phyloP scores from a whole-genome alignment of 2,888 invertebrate species.

The Acleris laterana region DNA sequence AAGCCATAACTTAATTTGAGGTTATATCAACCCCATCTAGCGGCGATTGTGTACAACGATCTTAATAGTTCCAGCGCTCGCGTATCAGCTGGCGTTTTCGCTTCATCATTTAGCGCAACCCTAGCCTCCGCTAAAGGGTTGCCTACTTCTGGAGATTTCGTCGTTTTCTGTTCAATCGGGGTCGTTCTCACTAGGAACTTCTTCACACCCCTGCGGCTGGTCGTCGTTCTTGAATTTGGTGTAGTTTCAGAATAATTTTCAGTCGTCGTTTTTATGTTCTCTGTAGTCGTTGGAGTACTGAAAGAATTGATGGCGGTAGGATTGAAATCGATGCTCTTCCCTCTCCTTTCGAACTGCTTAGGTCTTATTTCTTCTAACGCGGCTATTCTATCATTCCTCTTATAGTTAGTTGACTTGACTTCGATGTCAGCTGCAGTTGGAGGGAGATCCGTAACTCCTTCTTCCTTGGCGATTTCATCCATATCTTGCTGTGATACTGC shows the following conservation, averaged over 20 bases:
- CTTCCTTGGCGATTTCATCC: slow-evolving; percentile 77
- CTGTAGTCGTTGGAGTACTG: slow-evolving; percentile 65
- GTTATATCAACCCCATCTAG: slow-evolving; percentile 87
- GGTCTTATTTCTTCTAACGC: slow-evolving; percentile 53
- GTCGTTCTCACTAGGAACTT: slow-evolving; percentile 64
- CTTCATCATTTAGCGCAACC: slow-evolving; percentile 56
- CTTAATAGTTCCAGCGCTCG: slow-evolving; percentile 92
- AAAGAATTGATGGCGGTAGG: slow-evolving; percentile 70
- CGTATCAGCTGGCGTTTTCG: slow-evolving; percentile 86
- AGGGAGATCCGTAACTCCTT: slow-evolving; percentile 54
- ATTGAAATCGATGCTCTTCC: slow-evolving; percentile 66
- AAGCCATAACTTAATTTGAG: slow-evolving; percentile 43
- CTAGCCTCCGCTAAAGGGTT: slow-evolving; percentile 73
- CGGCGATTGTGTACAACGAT: slow-evolving; percentile 93
- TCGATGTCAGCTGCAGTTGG: slow-evolving; percentile 56
- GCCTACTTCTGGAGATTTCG: slow-evolving; percentile 59
- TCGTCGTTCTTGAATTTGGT: slow-evolving; percentile 59
- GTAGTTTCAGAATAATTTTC: slow-evolving; percentile 60
- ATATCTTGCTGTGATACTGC: slow-evolving; percentile 85
- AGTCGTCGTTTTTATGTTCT: slow-evolving; percentile 47
- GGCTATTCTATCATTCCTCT: slow-evolving; percentile 55
- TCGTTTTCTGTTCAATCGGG: slow-evolving; percentile 53
- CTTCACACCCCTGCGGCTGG: slow-evolving; percentile 67
- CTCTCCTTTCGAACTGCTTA: slow-evolving; percentile 58
- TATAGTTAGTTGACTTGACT: slow-evolving; percentile 53